A percentile compares a stretch with the other conserved stretches of the same genome.
Conservation (phyloP, 2,888 invertebrate species). For the Temnothorax ravouxi region DNA sequence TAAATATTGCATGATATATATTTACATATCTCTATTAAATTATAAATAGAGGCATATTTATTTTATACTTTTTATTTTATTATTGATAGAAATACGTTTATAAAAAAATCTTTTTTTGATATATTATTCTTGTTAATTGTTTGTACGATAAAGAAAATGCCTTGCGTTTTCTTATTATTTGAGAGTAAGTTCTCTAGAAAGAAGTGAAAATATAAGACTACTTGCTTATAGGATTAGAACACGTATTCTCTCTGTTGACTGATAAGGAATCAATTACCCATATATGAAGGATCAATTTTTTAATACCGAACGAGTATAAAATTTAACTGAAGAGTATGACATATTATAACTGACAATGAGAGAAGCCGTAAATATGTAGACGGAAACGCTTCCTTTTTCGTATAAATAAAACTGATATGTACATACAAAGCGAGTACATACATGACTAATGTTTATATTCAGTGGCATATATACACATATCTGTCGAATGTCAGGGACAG, state of each 20-base stretch:
- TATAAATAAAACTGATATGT: conserved; percentile 34
- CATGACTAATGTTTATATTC: conserved; percentile 22
- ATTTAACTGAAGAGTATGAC: not conserved
- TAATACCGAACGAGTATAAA: not conserved
- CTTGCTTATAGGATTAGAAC: not conserved
- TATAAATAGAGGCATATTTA: not conserved
- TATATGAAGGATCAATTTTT: not conserved
- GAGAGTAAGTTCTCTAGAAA: not conserved
- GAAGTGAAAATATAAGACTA: not conserved
- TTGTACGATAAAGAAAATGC: not conserved
- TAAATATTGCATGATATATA: not conserved
- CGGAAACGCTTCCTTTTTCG: conserved; percentile 29
- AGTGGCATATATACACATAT: conserved; percentile 47
- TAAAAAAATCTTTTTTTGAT: not conserved
- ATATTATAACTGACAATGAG: conserved; percentile 21
- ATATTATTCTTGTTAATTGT: not conserved
- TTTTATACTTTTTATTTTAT: not conserved
- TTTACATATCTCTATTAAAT: not conserved
- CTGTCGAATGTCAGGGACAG: conserved; percentile 78
- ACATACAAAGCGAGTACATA: conserved; percentile 14
- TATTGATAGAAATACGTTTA: not conserved
- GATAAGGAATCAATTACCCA: not conserved
- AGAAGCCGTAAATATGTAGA: not conserved
- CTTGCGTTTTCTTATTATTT: not conserved
- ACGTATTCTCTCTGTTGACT: not conserved